Base-by-base conservation (phyloP, 1,140 invertebrate genomes). In the Hormaphis cornu region DNA sequence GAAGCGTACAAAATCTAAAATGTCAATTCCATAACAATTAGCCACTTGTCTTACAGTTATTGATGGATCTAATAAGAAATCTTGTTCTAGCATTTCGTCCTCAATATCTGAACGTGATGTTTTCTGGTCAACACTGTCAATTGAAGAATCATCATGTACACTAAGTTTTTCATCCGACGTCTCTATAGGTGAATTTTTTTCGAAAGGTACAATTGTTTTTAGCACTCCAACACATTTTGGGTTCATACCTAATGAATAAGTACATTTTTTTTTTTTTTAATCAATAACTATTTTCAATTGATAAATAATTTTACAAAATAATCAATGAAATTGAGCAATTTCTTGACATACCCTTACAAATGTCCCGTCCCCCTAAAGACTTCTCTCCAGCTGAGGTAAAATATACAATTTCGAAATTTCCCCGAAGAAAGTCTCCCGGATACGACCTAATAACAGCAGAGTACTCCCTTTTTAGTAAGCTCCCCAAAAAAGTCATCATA, bases 51-150 rank as follows among this genome's bases (percentile, higher is more conserved):
- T 83, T 1, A 95, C 86, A 7, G 83, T 89, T 8, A 85, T 74
- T 53, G 80, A 81, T 3, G 88, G 82, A 77, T 96, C 89, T 5
- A 91, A 75, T n/a, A 96, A 78, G 77, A 88, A 96, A 75, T 94
- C 91, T 80, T 96, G 93, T 76, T 85, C 85, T 56, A 95, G 84
- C 61, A 97, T 81, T 73, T 79, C 81, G 80, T 91, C 88, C 22
- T 90, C 86, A 48, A 66, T 4, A 73, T 90, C 86, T 59, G 82
- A 74, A 74, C 86, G 83, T 20, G 18, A 14, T 35, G 10, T 46
- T 16, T 70, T 48, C 35, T 50, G 48, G 28, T 59, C 59, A 9
- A 54, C 24, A 44, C 18, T 44, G 16, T 66, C 37, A 12, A 33
- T 5, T 4, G 16, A 50, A 10, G 30, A 44, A n/a, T 14, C 33